Evolutionary conservation across 1,140 invertebrate species (phyloP), one percentile per base, ranked within the genome.

Genomic region (Diorhabda sublineata): DNA sequence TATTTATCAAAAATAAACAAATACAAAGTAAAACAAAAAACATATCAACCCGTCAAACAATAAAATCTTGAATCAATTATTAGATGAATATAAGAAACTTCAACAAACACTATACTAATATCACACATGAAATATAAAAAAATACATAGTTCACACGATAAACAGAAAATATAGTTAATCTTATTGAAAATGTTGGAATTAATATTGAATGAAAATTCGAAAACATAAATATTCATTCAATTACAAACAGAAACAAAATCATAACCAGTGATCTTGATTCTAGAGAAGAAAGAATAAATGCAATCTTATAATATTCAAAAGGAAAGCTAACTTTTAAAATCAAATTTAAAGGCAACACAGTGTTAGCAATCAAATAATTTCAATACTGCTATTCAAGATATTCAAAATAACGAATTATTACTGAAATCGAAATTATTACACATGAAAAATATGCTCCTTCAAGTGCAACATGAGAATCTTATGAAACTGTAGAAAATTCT

Each of bases 361-460:
- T 56, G 26, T 26, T 26, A 26, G 26, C 0, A 26, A 56, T 7
- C n/a, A 56, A 6, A 56, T n/a, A 56, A 56, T 7, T 56, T n/a
- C 6, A 7, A 7, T n/a, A 56, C 2, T 7, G n/a, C 52, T 7
- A n/a, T 56, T 56, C 52, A n/a, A 56, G 52, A 56, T n/a, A 56
- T 56, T 56, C 52, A 56, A 56, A 6, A 56, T n/a, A 56, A 56
- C n/a, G 2, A 56, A 56, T 7, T 56, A 56, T 26, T 26, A 26
- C 26, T 26, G 26, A 56, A 56, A 56, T 56, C 52, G 6, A 56
- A n/a, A 56, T 7, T 56, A 7, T 56, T 56, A 56, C 52, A 56
- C 6, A 7, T 56, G 2, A 56, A 56, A 56, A 66, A 66, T 59
- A 69, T 61, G 64, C 60, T 61, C 64, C 42, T 42, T 47, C 62